Evolutionary conservation across 2,797 vertebrate genomes (phyloP).

Genomic region (Ceryle rudis): DNA sequence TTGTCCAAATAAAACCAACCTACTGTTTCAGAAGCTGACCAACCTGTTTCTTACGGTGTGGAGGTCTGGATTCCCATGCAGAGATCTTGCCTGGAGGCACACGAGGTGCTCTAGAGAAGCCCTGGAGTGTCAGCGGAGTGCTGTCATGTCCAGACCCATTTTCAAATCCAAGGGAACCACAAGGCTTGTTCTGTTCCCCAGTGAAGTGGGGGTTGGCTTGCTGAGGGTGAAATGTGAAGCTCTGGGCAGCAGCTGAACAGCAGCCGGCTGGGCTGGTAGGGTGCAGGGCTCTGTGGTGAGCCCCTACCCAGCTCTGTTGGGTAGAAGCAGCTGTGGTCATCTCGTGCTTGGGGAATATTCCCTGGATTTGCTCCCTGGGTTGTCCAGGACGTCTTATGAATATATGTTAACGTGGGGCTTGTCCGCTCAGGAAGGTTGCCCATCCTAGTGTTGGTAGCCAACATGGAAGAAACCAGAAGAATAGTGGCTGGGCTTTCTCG

Average conservation of each 20-base stretch:
- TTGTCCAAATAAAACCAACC: not conserved
- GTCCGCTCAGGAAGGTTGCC: not conserved
- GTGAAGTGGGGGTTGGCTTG: not conserved
- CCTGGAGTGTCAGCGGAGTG: not conserved
- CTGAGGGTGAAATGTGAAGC: not conserved
- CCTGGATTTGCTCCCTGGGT: not conserved
- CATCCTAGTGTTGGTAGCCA: not conserved
- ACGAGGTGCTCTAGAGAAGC: not conserved
- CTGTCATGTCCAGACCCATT: not conserved
- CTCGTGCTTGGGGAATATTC: not conserved
- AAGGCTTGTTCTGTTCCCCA: fast-evolving
- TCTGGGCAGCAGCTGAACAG: not conserved
- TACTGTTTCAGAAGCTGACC: not conserved
- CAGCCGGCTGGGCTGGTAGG: not conserved
- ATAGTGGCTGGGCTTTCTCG: fast-evolving
- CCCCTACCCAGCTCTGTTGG: not conserved
- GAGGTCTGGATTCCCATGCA: not conserved
- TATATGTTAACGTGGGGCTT: fast-evolving
- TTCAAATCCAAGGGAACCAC: not conserved
- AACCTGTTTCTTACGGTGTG: not conserved
- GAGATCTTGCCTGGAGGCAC: not conserved
- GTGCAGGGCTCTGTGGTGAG: not conserved
- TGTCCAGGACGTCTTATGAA: not conserved
- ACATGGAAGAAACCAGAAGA: not conserved
- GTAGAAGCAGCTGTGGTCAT: not conserved